Conservation (phyloP, 2,113 vertebrate genomes). For the Mungos mungo region DNA sequence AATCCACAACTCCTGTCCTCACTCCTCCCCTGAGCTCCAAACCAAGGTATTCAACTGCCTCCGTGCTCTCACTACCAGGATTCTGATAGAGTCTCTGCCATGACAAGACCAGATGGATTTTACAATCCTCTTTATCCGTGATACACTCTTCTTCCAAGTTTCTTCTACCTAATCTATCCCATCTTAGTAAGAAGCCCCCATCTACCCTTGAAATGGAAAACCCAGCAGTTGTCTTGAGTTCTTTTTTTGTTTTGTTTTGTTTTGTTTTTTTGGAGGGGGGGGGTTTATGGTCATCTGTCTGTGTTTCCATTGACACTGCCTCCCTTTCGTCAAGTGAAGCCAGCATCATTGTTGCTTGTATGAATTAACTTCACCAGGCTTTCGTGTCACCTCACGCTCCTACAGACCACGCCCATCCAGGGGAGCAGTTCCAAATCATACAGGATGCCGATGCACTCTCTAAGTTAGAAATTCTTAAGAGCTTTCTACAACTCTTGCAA, state of each 20-base stretch:
- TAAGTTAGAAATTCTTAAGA: background rate
- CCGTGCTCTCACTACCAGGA: background rate
- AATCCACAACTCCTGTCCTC: background rate
- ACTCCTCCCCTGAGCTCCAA: background rate
- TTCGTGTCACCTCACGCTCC: background rate
- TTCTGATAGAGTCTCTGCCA: background rate
- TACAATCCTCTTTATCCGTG: background rate
- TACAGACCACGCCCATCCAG: background rate
- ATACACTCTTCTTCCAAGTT: background rate
- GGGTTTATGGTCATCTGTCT: background rate
- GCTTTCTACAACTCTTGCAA: background rate
- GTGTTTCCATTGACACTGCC: background rate
- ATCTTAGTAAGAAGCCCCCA: background rate
- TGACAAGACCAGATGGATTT: background rate
- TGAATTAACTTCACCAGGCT: background rate
- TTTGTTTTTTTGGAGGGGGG: too few relatives aligned
- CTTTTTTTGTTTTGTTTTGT: background rate
- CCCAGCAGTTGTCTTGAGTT: background rate
- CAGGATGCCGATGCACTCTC: accelerated
- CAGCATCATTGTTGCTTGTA: background rate
- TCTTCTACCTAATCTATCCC: background rate
- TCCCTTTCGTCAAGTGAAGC: background rate
- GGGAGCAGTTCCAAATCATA: background rate
- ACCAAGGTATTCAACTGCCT: background rate
- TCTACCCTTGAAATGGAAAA: background rate